Conservation (phyloP, 2,888 invertebrate genomes). For the Koerneria pararmatus region DNA sequence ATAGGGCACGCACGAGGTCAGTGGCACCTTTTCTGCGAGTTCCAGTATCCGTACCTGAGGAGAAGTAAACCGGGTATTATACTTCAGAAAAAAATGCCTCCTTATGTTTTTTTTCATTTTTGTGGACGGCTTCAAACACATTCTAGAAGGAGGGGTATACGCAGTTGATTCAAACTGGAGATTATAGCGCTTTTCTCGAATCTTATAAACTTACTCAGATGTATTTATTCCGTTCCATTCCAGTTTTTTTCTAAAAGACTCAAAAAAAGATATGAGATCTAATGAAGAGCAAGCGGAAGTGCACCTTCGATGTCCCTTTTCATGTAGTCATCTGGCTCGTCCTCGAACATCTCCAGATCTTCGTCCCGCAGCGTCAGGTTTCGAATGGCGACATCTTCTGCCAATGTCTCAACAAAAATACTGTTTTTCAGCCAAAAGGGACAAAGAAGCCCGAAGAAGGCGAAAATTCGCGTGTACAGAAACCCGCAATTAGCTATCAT, state of each 20-base stretch:
- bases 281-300: no score
- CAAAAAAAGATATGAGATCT: not conserved
- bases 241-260: not conserved
- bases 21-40: constrained; percentile 91
- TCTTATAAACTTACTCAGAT: no score
- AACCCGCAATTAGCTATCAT: no score
- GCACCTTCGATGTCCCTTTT: constrained; percentile 87
- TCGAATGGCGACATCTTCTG: constrained; percentile 92
- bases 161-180: no score
- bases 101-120: no score
- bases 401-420: constrained; percentile 63
- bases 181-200: no score
- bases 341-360: constrained; percentile 93
- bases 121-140: no score
- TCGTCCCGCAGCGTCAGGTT: constrained; percentile 92
- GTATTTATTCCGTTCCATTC: not conserved
- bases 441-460: no score
- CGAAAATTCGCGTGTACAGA: no score
- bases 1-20: constrained; percentile 87
- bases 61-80: no score
- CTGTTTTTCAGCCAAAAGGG: not conserved
- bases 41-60: constrained; percentile 73
- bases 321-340: constrained; percentile 95
- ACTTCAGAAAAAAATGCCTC: no score
- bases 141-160: no score